Evolutionary conservation across 2,888 invertebrate species (phyloP), one percentile per base, ranked within the genome.

Genomic region (Campoplex nolae): DNA sequence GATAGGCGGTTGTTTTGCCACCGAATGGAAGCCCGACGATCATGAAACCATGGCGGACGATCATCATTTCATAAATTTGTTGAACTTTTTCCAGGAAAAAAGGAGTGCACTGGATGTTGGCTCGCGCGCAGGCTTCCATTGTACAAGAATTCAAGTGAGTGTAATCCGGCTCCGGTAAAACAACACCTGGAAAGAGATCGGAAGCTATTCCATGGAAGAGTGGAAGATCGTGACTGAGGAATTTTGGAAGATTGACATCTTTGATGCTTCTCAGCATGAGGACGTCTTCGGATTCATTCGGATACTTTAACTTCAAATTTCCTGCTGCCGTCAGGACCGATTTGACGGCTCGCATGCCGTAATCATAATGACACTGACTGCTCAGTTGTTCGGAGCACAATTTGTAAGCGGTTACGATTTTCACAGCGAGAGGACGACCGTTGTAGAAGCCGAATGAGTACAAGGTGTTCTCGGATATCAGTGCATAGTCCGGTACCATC

Each of bases 401-500:
- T 84, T 97, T 96, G 95, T 99, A 99, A 0, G 98, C 98, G 35
- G 98, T 98, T 3, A 99, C 98, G 91, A 99, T 99, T 95, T 99
- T 99, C 32, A 98, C 96, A 0, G 99, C 97, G 56, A 99, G 94
- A 0, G 97, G 97, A 90, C 98, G 97, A 0, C 99, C 98, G 91
- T 97, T 97, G 80, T 98, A 95, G 93, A 99, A 99, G 3, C 99
- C 99, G 93, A 97, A 98, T 0, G 99, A 98, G 92, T 99, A 99
- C 65, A 99, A 95, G 79, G 98, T 98, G 87, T 99, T 99, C 95
- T 99, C 99, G 0, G 98, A 98, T 92, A 99, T 99, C 73, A 99
- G 95, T 32, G 98, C 98, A 93, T 99, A 99, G 94, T 99, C 99
- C 0, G 99, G 99, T 28, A 99, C 98, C 98, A 99, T 99, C 99